Evolutionary conservation across 2,888 invertebrate species (phyloP), one percentile per base, ranked within the genome.

Genomic region (Ochlodes sylvanus): DNA sequence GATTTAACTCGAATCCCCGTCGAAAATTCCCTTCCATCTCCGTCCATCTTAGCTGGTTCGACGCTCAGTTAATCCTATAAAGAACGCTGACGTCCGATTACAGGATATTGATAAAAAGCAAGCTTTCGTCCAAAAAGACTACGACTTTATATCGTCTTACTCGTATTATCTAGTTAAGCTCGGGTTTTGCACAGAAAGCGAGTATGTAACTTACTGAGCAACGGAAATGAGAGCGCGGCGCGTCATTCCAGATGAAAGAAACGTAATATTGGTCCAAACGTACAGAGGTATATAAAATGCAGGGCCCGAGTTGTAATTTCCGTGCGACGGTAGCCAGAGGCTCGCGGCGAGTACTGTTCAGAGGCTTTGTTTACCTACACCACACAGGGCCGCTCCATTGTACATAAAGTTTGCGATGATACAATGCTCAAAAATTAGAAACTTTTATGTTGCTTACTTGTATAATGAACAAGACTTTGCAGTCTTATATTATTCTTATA

Each of bases 141-240:
- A 0, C 14, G 44, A 61, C 41, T 54, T 44, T 61, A 55, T 17
- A 10, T 10, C 54, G 58, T 52, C 27, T 58, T 41, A 41, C 14
- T 64, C 27, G 38, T 34, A 57, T 38, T 57, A 65, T 65, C 57
- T 41, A 54, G 27, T 21, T 52, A 65, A 65, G 58, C 65, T 50
- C 34, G 27, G 42, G 54, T 61, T 60, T 67, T 19, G 17, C 54
- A 58, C 55, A 60, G 58, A 42, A 14, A 66, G 38, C 41, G 41
- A 41, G 38, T 34, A 61, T 47, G 15, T 44, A 42, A 61, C 66
- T 17, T 58, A 52, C 27, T 12, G 47, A 58, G 32, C 52, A 50
- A 62, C 67, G 67, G 67, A 68, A 68, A 68, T 68, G 62, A 62
- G 47, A 61, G 47, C 17, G 52, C 7, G 34, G 7, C 56, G 34